These are phyloP conservation scores for Ammodytes dubius DNA, from an alignment of 2,113 vertebrate genomes.

Conservation along the genomic window DNA sequence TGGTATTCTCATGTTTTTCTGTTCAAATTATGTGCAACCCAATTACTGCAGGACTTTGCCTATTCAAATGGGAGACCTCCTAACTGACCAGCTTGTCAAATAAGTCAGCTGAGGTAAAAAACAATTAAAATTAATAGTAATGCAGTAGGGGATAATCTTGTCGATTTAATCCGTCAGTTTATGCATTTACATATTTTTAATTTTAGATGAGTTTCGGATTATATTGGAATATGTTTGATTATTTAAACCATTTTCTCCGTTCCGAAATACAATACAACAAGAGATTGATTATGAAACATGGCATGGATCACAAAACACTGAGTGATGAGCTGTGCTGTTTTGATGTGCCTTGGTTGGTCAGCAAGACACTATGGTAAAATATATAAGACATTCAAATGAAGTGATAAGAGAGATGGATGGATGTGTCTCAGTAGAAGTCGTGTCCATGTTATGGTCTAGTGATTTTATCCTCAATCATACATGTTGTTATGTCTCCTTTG, in stretches of 20 bases:
- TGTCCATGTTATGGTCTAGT: conserved; percentile 41
- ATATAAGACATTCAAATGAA: conserved; percentile 45
- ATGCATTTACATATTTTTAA: background rate
- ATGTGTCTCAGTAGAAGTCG: conserved; percentile 30
- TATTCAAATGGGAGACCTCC: conserved; percentile 29
- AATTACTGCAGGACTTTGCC: conserved; percentile 35
- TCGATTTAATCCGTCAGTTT: background rate
- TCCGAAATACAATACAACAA: background rate
- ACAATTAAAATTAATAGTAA: background rate
- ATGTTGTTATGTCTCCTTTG: conserved; percentile 28
- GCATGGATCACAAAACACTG: background rate
- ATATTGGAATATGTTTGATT: background rate
- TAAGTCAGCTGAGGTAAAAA: conserved; percentile 5
- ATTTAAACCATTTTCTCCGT: background rate
- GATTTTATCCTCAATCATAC: conserved; percentile 44
- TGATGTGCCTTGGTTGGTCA: background rate
- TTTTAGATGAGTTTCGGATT: background rate
- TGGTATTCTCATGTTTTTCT: conserved; percentile 23
- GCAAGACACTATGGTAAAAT: background rate
- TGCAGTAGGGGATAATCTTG: background rate
- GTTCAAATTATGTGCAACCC: conserved; percentile 17
- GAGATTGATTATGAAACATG: conserved; percentile 1
- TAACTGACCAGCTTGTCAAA: conserved; percentile 29
- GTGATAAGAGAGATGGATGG: conserved; percentile 41
- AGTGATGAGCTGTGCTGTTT: background rate